Evolutionary conservation across 2,888 invertebrate species (phyloP).

Genomic region (Himalopsyche anomala): DNA sequence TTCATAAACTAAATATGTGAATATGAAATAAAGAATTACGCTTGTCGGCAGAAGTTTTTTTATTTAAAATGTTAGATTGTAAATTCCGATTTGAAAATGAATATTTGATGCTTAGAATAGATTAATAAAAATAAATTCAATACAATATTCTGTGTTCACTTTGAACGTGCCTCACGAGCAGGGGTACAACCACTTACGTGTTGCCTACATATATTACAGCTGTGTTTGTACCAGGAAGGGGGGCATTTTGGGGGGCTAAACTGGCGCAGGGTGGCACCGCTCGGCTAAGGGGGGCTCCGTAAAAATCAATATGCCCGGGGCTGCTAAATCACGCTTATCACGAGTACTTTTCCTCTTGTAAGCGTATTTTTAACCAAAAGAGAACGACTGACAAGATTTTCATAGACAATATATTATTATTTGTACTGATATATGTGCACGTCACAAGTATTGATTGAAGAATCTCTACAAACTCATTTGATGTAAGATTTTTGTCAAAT

Average conservation of each 20-base stretch:
- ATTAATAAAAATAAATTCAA: background rate
- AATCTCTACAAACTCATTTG: too few relatives aligned
- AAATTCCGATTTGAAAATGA: too few relatives aligned
- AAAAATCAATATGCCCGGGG: constrained; percentile 83
- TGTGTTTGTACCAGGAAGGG: constrained; percentile 51
- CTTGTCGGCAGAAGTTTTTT: too few relatives aligned
- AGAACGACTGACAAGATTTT: constrained; percentile 9
- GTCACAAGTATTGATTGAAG: too few relatives aligned
- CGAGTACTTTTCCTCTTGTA: constrained; percentile 77
- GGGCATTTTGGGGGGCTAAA: constrained; percentile 47
- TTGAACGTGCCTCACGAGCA: constrained; percentile 68
- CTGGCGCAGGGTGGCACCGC: constrained; percentile 68
- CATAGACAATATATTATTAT: constrained; percentile 8
- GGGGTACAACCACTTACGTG: constrained; percentile 66
- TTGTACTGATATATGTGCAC: background rate
- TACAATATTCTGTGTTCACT: background rate
- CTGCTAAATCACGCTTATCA: constrained; percentile 86
- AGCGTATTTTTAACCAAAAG: constrained; percentile 46
- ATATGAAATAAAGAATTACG: too few relatives aligned
- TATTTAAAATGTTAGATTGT: too few relatives aligned
- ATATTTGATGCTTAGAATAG: too few relatives aligned
- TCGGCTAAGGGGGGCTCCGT: constrained; percentile 68
- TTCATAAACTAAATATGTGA: too few relatives aligned
- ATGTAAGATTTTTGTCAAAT: too few relatives aligned
- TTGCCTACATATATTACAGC: constrained; percentile 65